Evolutionary conservation across 2,888 invertebrate species (phyloP).

Genomic region (Caenorhabditis sulstoni): DNA sequence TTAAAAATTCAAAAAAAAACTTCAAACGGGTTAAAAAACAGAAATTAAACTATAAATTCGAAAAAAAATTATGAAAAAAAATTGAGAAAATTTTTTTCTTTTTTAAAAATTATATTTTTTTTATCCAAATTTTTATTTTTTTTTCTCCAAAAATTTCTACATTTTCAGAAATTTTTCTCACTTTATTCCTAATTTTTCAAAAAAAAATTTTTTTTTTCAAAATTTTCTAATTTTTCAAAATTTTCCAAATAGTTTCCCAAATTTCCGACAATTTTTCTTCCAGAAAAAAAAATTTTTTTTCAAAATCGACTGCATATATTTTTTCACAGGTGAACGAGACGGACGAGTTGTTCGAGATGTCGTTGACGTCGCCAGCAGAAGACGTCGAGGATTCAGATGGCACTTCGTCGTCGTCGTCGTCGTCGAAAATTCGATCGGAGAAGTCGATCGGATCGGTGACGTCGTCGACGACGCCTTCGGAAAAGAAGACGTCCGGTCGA

Average conservation of each 20-base stretch:
- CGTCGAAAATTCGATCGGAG: constrained; percentile 25
- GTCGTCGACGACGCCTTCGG: constrained; percentile 19
- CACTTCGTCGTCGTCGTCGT: constrained; percentile 15
- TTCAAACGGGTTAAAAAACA: too few relatives aligned
- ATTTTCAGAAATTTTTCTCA: not conserved
- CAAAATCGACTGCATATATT: too few relatives aligned
- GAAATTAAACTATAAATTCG: too few relatives aligned
- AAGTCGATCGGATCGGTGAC: constrained; percentile 37
- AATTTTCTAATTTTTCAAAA: constrained; percentile 2
- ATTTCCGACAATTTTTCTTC: constrained; percentile 1
- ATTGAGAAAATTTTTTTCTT: too few relatives aligned
- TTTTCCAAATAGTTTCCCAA: not conserved
- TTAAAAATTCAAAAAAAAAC: too few relatives aligned
- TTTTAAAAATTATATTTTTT: too few relatives aligned
- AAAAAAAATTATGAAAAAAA: too few relatives aligned
- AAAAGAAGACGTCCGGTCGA: constrained; percentile 31
- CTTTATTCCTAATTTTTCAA: not conserved
- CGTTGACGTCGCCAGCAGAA: not conserved
- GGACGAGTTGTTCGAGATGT: constrained; percentile 53
- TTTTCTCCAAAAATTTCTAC: not conserved
- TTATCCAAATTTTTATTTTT: too few relatives aligned
- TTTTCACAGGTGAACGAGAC: constrained; percentile 41
- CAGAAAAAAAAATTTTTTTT: not conserved
- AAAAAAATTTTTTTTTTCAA: constrained; percentile 10
- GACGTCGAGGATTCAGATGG: constrained; percentile 12